phyloP scores from a whole-genome alignment of 2,113 vertebrate genomes.

The Eulacestoma nigropectus region DNA sequence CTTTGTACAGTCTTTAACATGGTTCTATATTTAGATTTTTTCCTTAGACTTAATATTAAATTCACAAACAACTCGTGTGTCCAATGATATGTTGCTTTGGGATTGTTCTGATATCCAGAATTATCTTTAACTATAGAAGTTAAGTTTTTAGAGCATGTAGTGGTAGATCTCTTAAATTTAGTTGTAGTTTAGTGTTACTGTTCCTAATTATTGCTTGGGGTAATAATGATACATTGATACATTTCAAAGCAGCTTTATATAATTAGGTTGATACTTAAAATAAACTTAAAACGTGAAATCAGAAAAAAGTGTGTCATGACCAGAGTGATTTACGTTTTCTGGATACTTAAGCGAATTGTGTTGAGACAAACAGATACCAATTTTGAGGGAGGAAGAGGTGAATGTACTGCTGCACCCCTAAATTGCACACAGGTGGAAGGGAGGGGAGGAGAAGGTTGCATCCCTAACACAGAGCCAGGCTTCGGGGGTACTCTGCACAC shows the following conservation, averaged over 20 bases:
- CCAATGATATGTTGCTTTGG: neutral
- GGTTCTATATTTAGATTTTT: neutral
- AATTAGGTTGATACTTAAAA: neutral
- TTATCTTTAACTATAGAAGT: neutral
- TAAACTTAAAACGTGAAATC: neutral
- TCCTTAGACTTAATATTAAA: neutral
- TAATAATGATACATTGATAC: neutral
- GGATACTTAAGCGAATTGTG: neutral
- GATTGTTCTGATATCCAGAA: neutral
- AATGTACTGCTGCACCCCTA: neutral
- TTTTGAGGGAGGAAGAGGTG: neutral
- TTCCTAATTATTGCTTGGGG: neutral
- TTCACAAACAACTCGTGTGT: neutral
- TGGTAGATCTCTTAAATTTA: neutral
- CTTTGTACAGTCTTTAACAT: neutral
- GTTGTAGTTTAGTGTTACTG: neutral
- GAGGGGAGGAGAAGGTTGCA: neutral
- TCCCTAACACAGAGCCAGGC: neutral
- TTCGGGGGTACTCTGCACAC: neutral
- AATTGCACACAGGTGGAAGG: neutral
- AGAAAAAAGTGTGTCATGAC: neutral
- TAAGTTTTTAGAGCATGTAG: neutral
- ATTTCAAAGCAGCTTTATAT: neutral
- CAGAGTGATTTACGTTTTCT: neutral
- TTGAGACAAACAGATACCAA: fast-evolving